Evolutionary conservation across 1,140 invertebrate species (phyloP), one percentile per base, ranked within the genome.

Genomic region (Melipona quadrifasciata): DNA sequence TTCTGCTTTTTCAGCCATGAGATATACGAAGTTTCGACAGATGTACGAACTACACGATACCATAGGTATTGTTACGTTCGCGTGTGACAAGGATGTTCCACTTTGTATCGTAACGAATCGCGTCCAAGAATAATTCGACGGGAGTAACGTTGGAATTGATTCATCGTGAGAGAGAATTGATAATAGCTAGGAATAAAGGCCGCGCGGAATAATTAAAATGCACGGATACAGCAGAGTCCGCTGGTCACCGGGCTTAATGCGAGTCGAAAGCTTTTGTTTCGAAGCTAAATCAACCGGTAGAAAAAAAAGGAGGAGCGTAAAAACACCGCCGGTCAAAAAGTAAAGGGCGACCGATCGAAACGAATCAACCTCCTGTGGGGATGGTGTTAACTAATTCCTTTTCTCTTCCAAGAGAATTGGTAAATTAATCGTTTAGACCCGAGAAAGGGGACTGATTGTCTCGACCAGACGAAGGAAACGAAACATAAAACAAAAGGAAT

Each of bases 241-340:
- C 1, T 27, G 34, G 17, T 47, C 55, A 27, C 4, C 19, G 55
- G 16, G 53, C 16, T 73, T 61, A 61, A 73, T 27, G 14, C 68
- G 21, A 73, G 34, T 31, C 55, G 53, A 27, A 27, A 73, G 79
- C 79, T 80, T 80, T 80, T 80, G 70, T 61, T 73, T 80, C 68
- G 55, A 14, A 24, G 19, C 14, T 57, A 24, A 73, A 57, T 55
- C 53, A 19, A 55, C 31, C n/a, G n/a, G 24, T 2, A 11, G 8
- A 8, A 47, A 47, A 6, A 5, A 39, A 34, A 31, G 21, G 31
- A 14, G 31, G 11, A 72, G 53, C 14, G 70, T 19, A 19, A 17
- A 72, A 17, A 24, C 24, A 24, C 10, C 0, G 53, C n/a, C 3
- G 47, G 70, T 51, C 47, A 24, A 6, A 19, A 47, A 72, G 1